A percentile compares a stretch with the other conserved stretches of the same genome.
phyloP scores from a whole-genome alignment of 2,888 invertebrate genomes.

The Drosophila histrio region DNA sequence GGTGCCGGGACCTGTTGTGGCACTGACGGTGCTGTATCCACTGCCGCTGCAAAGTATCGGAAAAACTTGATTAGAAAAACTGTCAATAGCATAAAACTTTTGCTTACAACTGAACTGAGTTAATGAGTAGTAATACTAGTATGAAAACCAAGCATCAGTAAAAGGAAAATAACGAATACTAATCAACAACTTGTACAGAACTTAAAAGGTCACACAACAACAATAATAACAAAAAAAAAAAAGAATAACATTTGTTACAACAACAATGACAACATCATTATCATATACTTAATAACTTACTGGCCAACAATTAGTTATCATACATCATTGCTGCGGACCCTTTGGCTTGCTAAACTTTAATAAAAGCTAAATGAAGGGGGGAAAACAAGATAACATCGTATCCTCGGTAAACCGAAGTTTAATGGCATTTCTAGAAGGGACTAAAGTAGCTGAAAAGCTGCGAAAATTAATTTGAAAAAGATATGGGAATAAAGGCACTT shows the following conservation, averaged over 20 bases:
- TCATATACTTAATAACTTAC: conserved; percentile 40
- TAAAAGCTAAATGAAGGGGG: conserved; percentile 10
- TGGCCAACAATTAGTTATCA: conserved; percentile 9
- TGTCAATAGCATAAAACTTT: conserved; percentile 34
- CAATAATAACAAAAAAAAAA: conserved; percentile 25
- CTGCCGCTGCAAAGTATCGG: conserved; percentile 41
- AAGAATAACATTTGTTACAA: conserved; percentile 13
- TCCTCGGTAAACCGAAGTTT: conserved; percentile 40
- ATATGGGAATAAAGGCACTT: too few relatives aligned
- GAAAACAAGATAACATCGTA: conserved; percentile 3
- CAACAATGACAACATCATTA: conserved; percentile 13
- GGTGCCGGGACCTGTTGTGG: conserved; percentile 4
- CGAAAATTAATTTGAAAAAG: too few relatives aligned
- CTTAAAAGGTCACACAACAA: conserved; percentile 50
- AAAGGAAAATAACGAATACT: conserved; percentile 8
- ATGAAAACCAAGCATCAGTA: conserved; percentile 26
- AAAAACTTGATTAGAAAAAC: conserved; percentile 37
- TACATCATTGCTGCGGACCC: conserved; percentile 2
- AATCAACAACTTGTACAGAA: conserved; percentile 37
- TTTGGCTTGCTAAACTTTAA: conserved; percentile 16
- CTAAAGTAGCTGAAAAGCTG: background rate
- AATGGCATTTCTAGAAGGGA: conserved; percentile 24
- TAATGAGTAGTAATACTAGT: conserved; percentile 49
- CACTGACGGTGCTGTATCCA: background rate
- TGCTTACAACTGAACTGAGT: conserved; percentile 29